Conservation (phyloP, 1,140 invertebrate genomes). For the Drosophila pandora region DNA sequence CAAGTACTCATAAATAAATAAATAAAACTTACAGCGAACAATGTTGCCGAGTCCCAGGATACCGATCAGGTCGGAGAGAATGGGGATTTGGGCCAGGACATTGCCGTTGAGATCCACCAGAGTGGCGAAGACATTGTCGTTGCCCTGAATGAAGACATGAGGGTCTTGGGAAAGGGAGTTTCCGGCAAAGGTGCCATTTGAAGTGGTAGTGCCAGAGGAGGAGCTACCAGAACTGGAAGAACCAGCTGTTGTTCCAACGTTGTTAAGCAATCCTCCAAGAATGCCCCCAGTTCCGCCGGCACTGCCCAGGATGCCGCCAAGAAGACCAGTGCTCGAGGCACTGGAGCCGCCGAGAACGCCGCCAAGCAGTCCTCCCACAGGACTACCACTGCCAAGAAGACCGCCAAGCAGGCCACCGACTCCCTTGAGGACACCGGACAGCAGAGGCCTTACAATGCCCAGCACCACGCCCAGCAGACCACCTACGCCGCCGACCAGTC, state of each 20-base stretch:
- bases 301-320: too few relatives aligned
- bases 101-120: constrained; percentile 6
- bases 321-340: neutral
- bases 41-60: constrained; percentile 30
- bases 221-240: neutral
- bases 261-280: neutral
- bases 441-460: neutral
- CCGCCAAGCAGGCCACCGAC: constrained; percentile 1
- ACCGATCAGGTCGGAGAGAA: neutral
- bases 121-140: neutral
- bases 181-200: constrained; percentile 9
- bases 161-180: constrained; percentile 3
- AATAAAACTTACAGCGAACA: constrained; percentile 36
- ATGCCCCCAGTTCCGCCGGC: neutral
- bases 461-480: neutral
- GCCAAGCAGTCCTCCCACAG: neutral
- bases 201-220: constrained; percentile 1
- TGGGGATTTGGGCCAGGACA: constrained; percentile 6
- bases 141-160: constrained; percentile 2
- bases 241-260: neutral
- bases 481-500: neutral
- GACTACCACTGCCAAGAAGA: neutral
- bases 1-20: neutral
- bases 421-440: neutral
- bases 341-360: neutral